Conservation (phyloP, 2,113 vertebrate genomes). For the Halichoerus grypus region DNA sequence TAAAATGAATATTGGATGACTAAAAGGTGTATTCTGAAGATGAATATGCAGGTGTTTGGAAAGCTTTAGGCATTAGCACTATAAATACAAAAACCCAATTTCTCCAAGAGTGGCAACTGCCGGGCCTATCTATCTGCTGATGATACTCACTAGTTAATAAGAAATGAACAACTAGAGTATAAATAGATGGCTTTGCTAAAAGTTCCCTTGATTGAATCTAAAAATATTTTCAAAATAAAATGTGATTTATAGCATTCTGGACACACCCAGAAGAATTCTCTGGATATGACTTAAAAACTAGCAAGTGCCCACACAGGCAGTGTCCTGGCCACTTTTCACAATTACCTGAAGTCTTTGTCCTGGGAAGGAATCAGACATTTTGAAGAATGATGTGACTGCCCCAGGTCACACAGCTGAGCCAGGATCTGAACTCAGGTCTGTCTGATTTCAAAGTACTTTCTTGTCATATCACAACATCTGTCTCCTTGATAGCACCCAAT, state of each 20-base stretch:
- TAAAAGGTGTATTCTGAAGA: background rate
- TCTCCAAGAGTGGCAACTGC: background rate
- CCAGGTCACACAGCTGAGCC: background rate
- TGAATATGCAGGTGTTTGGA: background rate
- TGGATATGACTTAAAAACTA: background rate
- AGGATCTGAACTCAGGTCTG: background rate
- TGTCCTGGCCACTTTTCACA: background rate
- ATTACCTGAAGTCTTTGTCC: background rate
- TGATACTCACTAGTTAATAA: background rate
- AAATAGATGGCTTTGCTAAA: background rate
- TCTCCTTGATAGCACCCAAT: too few relatives aligned
- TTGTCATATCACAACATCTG: background rate
- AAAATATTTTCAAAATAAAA: background rate
- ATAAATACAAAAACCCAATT: background rate
- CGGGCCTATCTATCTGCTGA: background rate
- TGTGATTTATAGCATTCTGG: background rate
- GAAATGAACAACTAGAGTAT: background rate
- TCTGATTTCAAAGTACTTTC: background rate
- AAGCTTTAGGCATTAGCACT: background rate
- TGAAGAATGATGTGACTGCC: background rate
- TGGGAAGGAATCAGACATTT: background rate
- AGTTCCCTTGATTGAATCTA: background rate
- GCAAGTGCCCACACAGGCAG: too few relatives aligned
- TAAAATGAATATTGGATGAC: background rate
- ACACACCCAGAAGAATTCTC: background rate